Conservation (phyloP, 2,113 vertebrate genomes). For the Hemichromis elongatus region DNA sequence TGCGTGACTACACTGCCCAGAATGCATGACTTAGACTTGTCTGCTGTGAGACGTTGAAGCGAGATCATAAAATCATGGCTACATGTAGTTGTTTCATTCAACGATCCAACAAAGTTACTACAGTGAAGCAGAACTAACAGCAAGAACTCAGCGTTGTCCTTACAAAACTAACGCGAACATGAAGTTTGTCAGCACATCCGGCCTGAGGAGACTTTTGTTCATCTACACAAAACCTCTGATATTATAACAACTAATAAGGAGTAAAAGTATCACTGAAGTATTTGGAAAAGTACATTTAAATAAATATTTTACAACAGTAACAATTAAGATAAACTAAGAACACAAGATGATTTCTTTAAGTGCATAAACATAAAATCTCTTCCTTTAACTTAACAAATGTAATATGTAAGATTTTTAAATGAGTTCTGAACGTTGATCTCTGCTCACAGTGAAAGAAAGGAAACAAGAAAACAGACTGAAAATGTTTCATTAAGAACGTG, state of each 20-base stretch:
- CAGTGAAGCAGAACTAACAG: not conserved
- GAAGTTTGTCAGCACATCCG: not conserved
- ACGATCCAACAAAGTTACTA: not conserved
- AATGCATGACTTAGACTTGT: not conserved
- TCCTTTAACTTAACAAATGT: not conserved
- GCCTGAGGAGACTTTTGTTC: not conserved
- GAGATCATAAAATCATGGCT: not conserved
- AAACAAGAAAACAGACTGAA: rapidly evolving
- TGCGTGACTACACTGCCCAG: not conserved
- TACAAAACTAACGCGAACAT: not conserved
- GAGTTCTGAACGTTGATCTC: not conserved
- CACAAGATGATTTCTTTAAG: not conserved
- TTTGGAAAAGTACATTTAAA: not conserved
- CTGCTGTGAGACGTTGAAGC: not conserved
- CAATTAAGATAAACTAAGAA: not conserved
- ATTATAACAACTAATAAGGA: rapidly evolving
- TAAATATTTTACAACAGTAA: not conserved
- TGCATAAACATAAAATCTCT: too few relatives aligned
- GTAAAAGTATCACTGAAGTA: not conserved
- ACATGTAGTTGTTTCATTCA: not conserved
- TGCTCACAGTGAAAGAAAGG: not conserved
- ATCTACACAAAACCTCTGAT: not conserved
- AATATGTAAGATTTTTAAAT: rapidly evolving
- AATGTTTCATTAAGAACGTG: not conserved
- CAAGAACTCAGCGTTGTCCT: rapidly evolving